Evolutionary conservation across 1,140 invertebrate genomes (phyloP), one percentile per base, ranked within the genome.

Genomic region (Magallana angulata): DNA sequence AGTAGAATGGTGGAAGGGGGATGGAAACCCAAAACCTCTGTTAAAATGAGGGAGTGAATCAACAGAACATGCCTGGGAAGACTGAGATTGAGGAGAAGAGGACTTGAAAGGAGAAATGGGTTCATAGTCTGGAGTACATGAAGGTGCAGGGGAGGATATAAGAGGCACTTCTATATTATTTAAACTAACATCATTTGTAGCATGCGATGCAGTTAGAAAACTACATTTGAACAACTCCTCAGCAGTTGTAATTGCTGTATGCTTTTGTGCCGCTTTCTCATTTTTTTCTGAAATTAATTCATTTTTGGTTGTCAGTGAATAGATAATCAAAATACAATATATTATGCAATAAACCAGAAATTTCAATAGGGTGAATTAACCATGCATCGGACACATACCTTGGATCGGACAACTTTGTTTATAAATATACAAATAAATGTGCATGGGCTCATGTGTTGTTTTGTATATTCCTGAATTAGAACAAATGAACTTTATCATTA

Each of bases 211-310:
- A 8, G 64, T 18, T 71, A 71, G 18, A 24, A 24, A 24, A 71
- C n/a, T 30, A 71, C 18, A 71, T 18, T 24, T 71, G 7, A 71
- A 71, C n/a, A 71, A 9, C 18, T 71, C 64, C 57, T 84, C 82
- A 7, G 82, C 82, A 14, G 57, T 84, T 11, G 11, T 56, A n/a
- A 84, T 84, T 11, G 57, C 82, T 60, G 82, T 84, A 4, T 84
- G 57, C 59, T 30, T 59, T 59, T 58, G 14, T 12, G 57, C 59
- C 1, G 24, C 59, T 84, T 59, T 24, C 59, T 84, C 82, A 84
- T 84, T 84, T 18, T 84, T 57, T 30, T 84, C 82, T 84, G 57
- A 24, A 84, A 84, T 59, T 24, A 18, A 84, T 59, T 18, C 60
- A 30, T n/a, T 6, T 71, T 71, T 24, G 7, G 64, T 71, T 30